Base-by-base conservation (phyloP, 2,797 vertebrate genomes). In the Eidolon dupreanum region DNA sequence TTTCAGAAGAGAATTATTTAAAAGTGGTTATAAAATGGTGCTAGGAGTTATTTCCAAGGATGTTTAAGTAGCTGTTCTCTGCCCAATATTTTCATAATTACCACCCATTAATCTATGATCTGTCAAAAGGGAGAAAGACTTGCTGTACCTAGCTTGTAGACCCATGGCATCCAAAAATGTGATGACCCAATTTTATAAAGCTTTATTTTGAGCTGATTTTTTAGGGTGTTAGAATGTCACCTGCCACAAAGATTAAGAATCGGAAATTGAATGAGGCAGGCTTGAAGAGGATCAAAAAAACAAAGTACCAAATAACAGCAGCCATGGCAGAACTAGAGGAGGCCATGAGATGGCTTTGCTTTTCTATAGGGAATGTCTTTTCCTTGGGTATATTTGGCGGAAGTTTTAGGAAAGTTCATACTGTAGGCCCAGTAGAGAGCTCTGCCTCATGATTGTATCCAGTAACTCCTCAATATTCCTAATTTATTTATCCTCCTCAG, bases 401-500 rank as follows among this genome's bases (percentile, higher is more conserved):
- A 63, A 19, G 9, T 78, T 89, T 96, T 15, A 86, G 28, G 81
- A 75, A 81, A 65, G 70, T 93, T 97, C 81, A 0, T 68, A 82
- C n/a, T 38, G 94, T 86, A 90, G 49, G 38, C 75, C 2, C 51
- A 51, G 2, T 75, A 93, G 93, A 97, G 95, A 95, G 74, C 96
- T 95, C 97, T 91, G 15, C 90, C 36, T 97, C 53, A 24, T 61
- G 12, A 53, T 93, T 93, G 83, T 95, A 28, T 57, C 82, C 82
- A 77, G 71, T 65, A 89, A 98, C 94, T 95, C 90, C 95, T 95
- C 93, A 87, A 46, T 88, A 93, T 93, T 98, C 97, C 96, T 96
- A 96, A 89, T 96, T 91, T 95, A 94, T 96, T 97, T 97, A 90
- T 97, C 93, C 88, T 96, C 88, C 84, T 94, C 75, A 96, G 96